Conservation (phyloP, 2,888 invertebrate species). For the Drosophila barbarae region DNA sequence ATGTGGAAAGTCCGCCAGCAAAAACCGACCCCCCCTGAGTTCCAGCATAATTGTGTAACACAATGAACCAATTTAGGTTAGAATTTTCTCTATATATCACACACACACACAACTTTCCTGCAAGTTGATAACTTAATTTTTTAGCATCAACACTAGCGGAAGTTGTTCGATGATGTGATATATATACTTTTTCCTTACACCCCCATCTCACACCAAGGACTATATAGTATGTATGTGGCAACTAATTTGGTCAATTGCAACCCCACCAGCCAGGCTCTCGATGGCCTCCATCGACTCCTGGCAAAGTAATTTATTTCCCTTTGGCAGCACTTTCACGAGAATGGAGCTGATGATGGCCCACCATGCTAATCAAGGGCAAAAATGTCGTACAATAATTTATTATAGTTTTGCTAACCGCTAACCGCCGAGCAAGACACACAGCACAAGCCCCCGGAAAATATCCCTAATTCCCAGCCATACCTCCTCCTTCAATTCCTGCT, state of each 20-base stretch:
- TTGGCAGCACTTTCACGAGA: slow-evolving; percentile 20
- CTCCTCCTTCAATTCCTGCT: neutral
- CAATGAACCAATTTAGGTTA: slow-evolving; percentile 37
- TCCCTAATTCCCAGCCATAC: neutral
- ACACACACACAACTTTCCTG: neutral
- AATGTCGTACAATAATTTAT: slow-evolving; percentile 70
- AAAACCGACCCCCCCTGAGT: neutral
- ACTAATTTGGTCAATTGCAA: slow-evolving; percentile 31
- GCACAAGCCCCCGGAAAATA: slow-evolving; percentile 7
- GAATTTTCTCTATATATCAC: slow-evolving; percentile 7
- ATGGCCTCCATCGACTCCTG: neutral
- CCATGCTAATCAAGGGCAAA: slow-evolving; percentile 45
- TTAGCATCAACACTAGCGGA: slow-evolving; percentile 18
- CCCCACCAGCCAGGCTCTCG: neutral
- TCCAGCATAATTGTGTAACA: slow-evolving; percentile 31
- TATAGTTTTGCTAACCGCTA: slow-evolving; percentile 64
- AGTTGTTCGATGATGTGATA: slow-evolving; percentile 25
- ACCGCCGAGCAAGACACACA: slow-evolving; percentile 57
- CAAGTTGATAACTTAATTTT: slow-evolving; percentile 40
- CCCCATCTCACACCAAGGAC: neutral
- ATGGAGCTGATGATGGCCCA: slow-evolving; percentile 26
- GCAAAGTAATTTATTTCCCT: slow-evolving; percentile 38
- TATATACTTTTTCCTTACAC: slow-evolving; percentile 6
- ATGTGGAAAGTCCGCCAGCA: slow-evolving; percentile 3
- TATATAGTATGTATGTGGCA: slow-evolving; percentile 17